phyloP scores from a whole-genome alignment of 1,140 invertebrate genomes.

The Heliothis virescens region DNA sequence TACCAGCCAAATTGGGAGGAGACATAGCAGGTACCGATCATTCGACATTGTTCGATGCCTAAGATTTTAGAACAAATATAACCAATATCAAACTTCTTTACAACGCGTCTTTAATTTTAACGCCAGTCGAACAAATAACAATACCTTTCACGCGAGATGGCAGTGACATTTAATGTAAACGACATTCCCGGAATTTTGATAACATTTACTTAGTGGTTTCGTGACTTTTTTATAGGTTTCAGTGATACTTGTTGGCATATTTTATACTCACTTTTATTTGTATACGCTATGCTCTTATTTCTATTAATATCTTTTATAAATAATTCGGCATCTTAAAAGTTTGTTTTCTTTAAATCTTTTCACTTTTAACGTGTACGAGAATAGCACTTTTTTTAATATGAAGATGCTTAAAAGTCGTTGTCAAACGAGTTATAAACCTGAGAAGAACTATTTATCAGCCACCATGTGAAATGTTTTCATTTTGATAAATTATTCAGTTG shows the following conservation, averaged over 20 bases:
- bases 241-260: background rate
- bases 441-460: too few relatives aligned
- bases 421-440: too few relatives aligned
- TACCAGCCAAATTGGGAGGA: too few relatives aligned
- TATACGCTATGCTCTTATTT: background rate
- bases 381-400: too few relatives aligned
- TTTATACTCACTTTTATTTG: background rate
- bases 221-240: background rate
- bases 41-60: background rate
- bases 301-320: too few relatives aligned
- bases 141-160: background rate
- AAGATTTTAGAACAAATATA: background rate
- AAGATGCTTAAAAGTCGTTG: too few relatives aligned
- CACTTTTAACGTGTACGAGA: too few relatives aligned
- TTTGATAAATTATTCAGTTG: too few relatives aligned
- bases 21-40: too few relatives aligned
- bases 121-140: background rate
- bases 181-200: conserved; percentile 2
- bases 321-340: too few relatives aligned
- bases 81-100: background rate
- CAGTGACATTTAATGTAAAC: background rate
- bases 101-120: background rate
- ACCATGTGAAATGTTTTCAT: too few relatives aligned
- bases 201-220: background rate
- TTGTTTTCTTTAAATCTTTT: too few relatives aligned